A percentile compares a stretch with the other conserved stretches of the same genome.
Conservation (phyloP, 2,888 invertebrate genomes). For the Calameuta filiformis region DNA sequence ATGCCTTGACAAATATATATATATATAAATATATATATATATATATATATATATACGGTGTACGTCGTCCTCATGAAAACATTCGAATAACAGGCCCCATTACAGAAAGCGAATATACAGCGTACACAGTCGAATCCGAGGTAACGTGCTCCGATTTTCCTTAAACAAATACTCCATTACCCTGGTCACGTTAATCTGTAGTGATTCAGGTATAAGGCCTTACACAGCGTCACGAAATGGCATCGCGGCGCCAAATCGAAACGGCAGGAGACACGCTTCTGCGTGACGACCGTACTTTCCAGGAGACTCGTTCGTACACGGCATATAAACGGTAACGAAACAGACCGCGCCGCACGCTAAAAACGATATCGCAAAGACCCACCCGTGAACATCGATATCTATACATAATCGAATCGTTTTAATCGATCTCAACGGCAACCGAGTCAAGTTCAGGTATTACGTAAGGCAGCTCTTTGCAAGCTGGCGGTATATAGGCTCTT, state of each 20-base stretch:
- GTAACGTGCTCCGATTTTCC: neutral
- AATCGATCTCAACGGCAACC: neutral
- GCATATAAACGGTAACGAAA: neutral
- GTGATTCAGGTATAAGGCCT: neutral
- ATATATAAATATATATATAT: too few species aligned
- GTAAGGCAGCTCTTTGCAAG: neutral
- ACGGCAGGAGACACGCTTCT: constrained; percentile 28
- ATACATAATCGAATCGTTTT: neutral
- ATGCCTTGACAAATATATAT: too few species aligned
- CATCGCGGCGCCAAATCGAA: neutral
- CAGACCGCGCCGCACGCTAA: neutral
- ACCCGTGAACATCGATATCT: neutral
- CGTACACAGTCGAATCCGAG: neutral
- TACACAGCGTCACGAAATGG: neutral
- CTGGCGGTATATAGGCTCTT: neutral
- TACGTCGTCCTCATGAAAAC: neutral
- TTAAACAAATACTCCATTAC: neutral
- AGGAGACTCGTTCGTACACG: neutral
- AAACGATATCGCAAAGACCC: neutral
- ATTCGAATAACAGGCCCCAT: neutral
- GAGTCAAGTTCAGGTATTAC: neutral
- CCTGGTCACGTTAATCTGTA: neutral
- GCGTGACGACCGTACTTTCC: constrained; percentile 25
- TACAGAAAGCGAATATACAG: neutral
- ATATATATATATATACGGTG: too few species aligned